Percentiles rank a stretch among this genome's conserved stretches.
Conservation (phyloP, 2,113 vertebrate genomes). For the Vireo altiloquus region DNA sequence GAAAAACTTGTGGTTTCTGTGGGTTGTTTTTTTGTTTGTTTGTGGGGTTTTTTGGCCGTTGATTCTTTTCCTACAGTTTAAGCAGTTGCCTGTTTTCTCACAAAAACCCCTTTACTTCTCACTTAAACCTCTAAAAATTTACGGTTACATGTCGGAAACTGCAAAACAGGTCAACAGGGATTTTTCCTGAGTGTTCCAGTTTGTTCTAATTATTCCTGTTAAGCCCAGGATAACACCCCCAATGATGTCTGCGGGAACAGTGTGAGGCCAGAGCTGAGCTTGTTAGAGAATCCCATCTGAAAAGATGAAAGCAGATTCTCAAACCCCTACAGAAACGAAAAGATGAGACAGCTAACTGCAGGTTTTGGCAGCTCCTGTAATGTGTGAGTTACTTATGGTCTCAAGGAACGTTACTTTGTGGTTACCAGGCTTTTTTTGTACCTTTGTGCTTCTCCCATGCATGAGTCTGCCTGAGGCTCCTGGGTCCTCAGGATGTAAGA, state of each 20-base stretch:
- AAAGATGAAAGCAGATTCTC: conserved; percentile 32
- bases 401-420: neutral
- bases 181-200: neutral
- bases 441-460: neutral
- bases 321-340: conserved; percentile 29
- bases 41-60: neutral
- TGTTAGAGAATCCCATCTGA: conserved; percentile 3
- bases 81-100: neutral
- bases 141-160: neutral
- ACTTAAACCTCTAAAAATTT: neutral
- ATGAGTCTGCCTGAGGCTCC: neutral
- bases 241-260: neutral
- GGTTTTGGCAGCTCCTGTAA: neutral
- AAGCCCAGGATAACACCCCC: neutral
- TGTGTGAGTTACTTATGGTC: neutral
- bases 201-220: conserved; percentile 5
- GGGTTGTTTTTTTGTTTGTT: neutral
- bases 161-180: neutral
- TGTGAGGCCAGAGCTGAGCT: neutral
- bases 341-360: neutral
- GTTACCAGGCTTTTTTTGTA: neutral
- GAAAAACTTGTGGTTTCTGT: neutral
- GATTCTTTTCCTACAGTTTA: neutral
- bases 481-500: neutral
- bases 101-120: neutral